Evolutionary conservation across 2,113 vertebrate genomes (phyloP).

Genomic region (Candoia aspera): DNA sequence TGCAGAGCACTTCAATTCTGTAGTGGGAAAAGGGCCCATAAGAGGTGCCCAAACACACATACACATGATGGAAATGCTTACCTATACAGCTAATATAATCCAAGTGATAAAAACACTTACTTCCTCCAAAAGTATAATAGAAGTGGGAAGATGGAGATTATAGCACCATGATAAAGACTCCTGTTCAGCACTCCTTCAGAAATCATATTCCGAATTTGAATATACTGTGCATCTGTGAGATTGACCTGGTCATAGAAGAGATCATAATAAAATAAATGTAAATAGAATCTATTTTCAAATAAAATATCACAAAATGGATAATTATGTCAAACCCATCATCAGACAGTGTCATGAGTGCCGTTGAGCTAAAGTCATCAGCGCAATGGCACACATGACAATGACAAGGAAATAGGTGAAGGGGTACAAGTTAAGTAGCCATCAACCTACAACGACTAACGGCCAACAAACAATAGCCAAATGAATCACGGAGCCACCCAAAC

Average conservation of each 20-base stretch:
- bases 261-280: neutral
- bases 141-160: conserved; percentile 67
- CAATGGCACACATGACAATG: too few relatives aligned
- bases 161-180: conserved; percentile 58
- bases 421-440: too few relatives aligned
- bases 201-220: conserved; percentile 54
- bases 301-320: conserved; percentile 10
- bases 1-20: neutral
- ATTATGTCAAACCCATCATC: neutral
- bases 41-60: neutral
- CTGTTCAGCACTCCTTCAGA: conserved; percentile 57
- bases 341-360: too few relatives aligned
- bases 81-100: neutral
- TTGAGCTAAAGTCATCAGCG: too few relatives aligned
- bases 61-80: neutral
- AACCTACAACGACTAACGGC: too few relatives aligned
- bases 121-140: conserved; percentile 77
- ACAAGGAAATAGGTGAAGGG: too few relatives aligned
- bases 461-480: too few relatives aligned
- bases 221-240: conserved; percentile 66
- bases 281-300: neutral
- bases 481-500: too few relatives aligned
- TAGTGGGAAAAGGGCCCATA: neutral
- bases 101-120: conserved; percentile 42
- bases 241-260: conserved; percentile 68